Conservation (phyloP, 2,113 vertebrate genomes). For the Oncorhynchus kisutch region DNA sequence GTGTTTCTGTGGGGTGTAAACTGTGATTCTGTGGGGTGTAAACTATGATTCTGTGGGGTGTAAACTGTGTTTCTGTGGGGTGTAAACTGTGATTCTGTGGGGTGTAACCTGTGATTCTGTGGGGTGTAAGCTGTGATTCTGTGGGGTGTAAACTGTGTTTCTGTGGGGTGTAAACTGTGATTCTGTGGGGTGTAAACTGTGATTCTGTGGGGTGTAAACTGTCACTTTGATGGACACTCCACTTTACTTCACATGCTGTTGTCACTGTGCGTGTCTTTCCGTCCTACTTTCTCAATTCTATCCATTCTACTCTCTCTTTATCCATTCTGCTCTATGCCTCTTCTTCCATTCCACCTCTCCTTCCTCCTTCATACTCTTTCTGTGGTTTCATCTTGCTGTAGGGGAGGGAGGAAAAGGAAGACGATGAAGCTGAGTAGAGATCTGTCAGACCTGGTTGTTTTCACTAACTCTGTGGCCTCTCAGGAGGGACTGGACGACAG, state of each 20-base stretch:
- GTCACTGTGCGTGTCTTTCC: background rate
- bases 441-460: slow-evolving; percentile 91
- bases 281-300: no score
- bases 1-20: background rate
- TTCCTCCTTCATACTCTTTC: slow-evolving; percentile 20
- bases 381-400: slow-evolving; percentile 41
- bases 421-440: slow-evolving; percentile 95
- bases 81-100: no score
- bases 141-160: no score
- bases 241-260: background rate
- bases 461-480: slow-evolving; percentile 91
- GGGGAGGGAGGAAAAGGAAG: slow-evolving; percentile 84
- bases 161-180: no score
- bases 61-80: no score
- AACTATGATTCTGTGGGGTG: no score
- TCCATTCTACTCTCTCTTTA: no score
- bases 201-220: background rate
- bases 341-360: background rate
- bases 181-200: no score
- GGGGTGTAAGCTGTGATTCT: no score
- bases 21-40: slow-evolving; percentile 8
- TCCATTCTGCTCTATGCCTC: no score
- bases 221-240: slow-evolving; percentile 14
- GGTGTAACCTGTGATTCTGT: no score
- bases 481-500: slow-evolving; percentile 94